Conservation (phyloP, 2,888 invertebrate species). For the Anoplius nigerrimus region DNA sequence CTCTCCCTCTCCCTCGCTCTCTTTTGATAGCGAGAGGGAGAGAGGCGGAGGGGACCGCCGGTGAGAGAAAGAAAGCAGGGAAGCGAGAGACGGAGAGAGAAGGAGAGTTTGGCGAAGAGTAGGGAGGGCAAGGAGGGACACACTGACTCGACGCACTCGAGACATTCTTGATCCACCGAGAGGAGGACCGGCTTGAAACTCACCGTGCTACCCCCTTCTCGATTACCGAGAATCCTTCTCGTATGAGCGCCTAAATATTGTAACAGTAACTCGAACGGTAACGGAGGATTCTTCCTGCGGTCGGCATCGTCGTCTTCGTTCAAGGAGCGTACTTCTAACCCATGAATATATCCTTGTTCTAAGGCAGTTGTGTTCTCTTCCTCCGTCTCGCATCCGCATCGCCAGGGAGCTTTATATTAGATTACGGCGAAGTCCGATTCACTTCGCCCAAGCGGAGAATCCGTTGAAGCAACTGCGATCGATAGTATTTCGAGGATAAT, state of each 20-base stretch:
- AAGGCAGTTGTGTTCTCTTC: too few species aligned
- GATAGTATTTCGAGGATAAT: too few species aligned
- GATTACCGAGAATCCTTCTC: conserved; percentile 19
- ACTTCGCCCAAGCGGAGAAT: too few species aligned
- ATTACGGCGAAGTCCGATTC: too few species aligned
- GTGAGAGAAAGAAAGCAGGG: conserved; percentile 5
- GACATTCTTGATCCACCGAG: conserved; percentile 50
- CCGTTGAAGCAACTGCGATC: too few species aligned
- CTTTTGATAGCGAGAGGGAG: too few species aligned
- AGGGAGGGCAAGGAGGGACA: conserved; percentile 17
- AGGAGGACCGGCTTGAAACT: conserved; percentile 45
- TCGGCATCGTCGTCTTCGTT: too few species aligned
- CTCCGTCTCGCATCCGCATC: too few species aligned
- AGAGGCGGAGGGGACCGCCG: conserved; percentile 2
- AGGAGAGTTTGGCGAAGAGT: conserved; percentile 27
- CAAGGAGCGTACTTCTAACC: too few species aligned
- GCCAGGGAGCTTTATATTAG: too few species aligned
- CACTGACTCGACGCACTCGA: conserved; percentile 48
- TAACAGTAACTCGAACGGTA: conserved; percentile 20
- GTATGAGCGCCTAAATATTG: conserved; percentile 32
- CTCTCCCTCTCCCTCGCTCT: conserved; percentile 11
- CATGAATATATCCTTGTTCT: too few species aligned
- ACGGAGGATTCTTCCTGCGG: too few species aligned
- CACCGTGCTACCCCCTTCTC: conserved; percentile 8
- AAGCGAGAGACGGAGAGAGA: conserved; percentile 35